Evolutionary conservation across 2,797 vertebrate species (phyloP), one percentile per base, ranked within the genome.

Genomic region (Protonibea diacanthus): DNA sequence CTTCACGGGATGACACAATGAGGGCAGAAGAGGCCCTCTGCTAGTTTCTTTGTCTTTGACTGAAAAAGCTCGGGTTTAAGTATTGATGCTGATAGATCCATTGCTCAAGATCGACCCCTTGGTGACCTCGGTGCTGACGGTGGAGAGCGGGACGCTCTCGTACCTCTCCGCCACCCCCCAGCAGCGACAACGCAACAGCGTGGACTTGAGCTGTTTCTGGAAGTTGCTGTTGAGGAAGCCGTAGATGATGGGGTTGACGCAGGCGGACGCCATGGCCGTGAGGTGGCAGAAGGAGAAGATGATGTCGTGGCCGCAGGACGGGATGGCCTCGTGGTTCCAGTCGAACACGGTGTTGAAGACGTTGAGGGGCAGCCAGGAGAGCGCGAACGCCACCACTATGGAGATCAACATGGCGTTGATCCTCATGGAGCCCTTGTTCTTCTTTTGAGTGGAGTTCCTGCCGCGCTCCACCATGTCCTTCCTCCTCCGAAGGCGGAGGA

Each of bases 191-290:
- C 94, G 94, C 67, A 95, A 69, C 45, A 96, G 78, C 6, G 95
- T 92, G 14, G 93, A 86, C 87, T 95, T 96, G 27, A 96, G 93
- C 85, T 97, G 96, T 74, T 96, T 96, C 87, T 96, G 96, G 92
- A 97, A 97, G 79, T 96, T 97, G 92, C 90, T 96, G 92, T 96
- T 97, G 80, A 97, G 96, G 89, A 97, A 97, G 27, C 96, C 96
- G 1, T 97, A 97, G 86, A 96, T 95, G 86, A 97, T 80, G n/a
- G 96, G 96, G 82, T 96, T 96, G 87, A 97, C 83, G 25, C 96
- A 97, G 6, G 96, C 95, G 72, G 96, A 97, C 2, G 93, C 91
- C 96, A 97, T 97, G 66, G 96, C 96, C 0, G 80, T 80, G 18
- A 97, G 95, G 82, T 97, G 96, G 87, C 96, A 97, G 84, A 95